phyloP scores from a whole-genome alignment of 2,113 vertebrate species.

The Turnix velox region DNA sequence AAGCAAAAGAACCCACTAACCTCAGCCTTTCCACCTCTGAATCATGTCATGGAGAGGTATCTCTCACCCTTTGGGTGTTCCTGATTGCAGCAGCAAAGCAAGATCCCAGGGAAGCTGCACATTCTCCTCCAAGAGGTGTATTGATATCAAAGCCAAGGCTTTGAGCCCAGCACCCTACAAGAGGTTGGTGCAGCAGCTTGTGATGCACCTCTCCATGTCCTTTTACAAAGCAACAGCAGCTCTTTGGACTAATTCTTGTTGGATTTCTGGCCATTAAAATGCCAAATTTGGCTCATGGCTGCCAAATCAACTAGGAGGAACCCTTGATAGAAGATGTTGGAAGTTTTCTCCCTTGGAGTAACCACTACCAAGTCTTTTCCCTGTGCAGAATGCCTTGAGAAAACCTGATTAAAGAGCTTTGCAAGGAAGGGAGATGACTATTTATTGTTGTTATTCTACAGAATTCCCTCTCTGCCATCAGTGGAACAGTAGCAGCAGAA shows the following conservation, averaged over 20 bases:
- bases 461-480: background rate
- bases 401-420: background rate
- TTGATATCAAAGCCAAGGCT: background rate
- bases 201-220: background rate
- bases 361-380: background rate
- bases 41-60: background rate
- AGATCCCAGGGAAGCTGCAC: background rate
- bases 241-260: background rate
- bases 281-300: background rate
- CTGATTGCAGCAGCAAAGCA: background rate
- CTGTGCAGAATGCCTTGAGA: background rate
- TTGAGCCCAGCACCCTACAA: background rate
- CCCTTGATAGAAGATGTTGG: background rate
- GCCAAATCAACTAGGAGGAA: background rate
- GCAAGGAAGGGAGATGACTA: background rate
- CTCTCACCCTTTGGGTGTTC: background rate
- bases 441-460: background rate
- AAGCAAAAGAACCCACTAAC: accelerated
- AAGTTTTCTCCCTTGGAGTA: background rate
- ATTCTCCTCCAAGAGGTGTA: background rate
- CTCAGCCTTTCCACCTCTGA: background rate
- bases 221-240: background rate
- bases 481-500: background rate
- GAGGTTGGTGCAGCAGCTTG: background rate
- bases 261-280: background rate